A percentile compares a stretch with the other conserved stretches of the same genome.
phyloP scores from a whole-genome alignment of 2,797 vertebrate species.

The Sebastes iracundus region DNA sequence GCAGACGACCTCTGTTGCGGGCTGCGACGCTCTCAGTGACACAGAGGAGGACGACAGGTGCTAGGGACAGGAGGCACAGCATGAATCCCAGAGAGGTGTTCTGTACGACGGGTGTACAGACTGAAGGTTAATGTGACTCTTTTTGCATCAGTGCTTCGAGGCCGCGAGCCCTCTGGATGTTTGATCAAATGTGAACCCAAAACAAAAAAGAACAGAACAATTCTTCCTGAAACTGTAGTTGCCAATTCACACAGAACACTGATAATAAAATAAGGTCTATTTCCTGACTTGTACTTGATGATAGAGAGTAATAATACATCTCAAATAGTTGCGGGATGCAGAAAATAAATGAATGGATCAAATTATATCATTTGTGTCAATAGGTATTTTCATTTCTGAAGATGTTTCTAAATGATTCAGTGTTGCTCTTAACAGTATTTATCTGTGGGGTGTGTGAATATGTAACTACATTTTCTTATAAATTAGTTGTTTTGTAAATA shows the following conservation, averaged over 20 bases:
- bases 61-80: constrained; percentile 77
- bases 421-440: constrained; percentile 75
- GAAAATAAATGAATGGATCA: constrained; percentile 53
- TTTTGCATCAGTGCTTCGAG: constrained; percentile 53
- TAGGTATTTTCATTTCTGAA: constrained; percentile 74
- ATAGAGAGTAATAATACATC: constrained; percentile 64
- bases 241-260: constrained; percentile 73
- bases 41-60: constrained; percentile 96
- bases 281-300: constrained; percentile 75
- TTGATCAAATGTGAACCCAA: constrained; percentile 55
- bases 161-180: constrained; percentile 35
- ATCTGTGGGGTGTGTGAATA: constrained; percentile 80
- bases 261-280: constrained; percentile 72
- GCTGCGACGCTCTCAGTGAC: constrained; percentile 92
- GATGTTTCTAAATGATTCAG: constrained; percentile 72
- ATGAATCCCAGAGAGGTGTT: constrained; percentile 33
- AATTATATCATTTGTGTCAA: constrained; percentile 65
- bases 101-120: constrained; percentile 15
- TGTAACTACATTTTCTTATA: constrained; percentile 80
- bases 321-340: constrained; percentile 43
- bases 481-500: constrained; percentile 79
- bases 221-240: constrained; percentile 75
- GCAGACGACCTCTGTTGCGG: constrained; percentile 87
- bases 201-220: constrained; percentile 46
- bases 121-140: constrained; percentile 48